These are phyloP conservation scores for Adelognathus sp. DNA, from an alignment of 2,888 invertebrate species.

Conservation along the genomic window DNA sequence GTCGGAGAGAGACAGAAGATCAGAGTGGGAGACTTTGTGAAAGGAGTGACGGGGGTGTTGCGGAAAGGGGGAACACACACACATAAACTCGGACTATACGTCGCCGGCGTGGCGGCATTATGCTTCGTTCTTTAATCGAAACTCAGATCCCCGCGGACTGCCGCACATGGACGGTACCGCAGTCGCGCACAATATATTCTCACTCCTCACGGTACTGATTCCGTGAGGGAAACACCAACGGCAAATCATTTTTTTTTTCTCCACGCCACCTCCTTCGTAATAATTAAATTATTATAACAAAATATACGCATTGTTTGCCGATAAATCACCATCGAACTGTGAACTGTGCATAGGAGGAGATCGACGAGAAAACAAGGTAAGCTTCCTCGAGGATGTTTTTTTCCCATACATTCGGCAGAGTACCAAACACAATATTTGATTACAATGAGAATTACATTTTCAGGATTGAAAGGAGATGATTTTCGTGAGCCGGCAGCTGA, in stretches of 20 bases:
- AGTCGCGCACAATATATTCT: background rate
- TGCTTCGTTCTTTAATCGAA: conserved; percentile 63
- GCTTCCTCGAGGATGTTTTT: background rate
- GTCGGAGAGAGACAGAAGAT: conserved; percentile 1
- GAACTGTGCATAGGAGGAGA: too few species aligned
- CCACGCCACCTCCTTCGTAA: too few species aligned
- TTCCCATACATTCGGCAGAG: background rate
- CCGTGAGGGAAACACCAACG: conserved; percentile 5
- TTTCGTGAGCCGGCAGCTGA: background rate
- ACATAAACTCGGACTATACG: conserved; percentile 52
- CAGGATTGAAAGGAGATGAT: background rate
- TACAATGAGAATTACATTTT: background rate
- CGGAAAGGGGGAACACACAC: conserved; percentile 36
- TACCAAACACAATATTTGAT: background rate
- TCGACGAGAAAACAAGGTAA: too few species aligned
- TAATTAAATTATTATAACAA: background rate
- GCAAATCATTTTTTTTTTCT: too few species aligned
- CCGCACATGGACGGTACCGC: conserved; percentile 34
- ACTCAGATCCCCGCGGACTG: conserved; percentile 61
- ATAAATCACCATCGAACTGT: too few species aligned
- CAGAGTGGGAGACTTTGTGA: conserved; percentile 34
- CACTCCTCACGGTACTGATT: background rate
- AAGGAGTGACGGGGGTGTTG: conserved; percentile 46
- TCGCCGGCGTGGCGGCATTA: conserved; percentile 65
- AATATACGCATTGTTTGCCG: background rate